A percentile compares a stretch with the other conserved stretches of the same genome.
Conservation (phyloP, 2,797 vertebrate species). For the Eleutherodactylus coqui region DNA sequence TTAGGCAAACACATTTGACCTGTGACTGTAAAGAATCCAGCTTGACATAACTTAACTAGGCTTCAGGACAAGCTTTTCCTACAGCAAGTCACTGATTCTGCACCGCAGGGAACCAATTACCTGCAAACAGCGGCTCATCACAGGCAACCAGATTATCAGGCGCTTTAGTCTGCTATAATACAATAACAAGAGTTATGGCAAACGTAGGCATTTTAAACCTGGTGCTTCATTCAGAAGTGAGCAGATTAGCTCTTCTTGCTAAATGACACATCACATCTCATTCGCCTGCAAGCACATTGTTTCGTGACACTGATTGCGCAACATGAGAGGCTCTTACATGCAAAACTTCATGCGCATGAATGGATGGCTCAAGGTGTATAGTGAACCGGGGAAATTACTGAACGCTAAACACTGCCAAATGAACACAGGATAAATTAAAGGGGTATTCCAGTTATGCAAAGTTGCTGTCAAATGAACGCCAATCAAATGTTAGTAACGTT, state of each 20-base stretch:
- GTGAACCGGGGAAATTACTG: not conserved
- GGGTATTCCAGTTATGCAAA: too few species aligned
- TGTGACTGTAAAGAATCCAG: slow-evolving; percentile 30
- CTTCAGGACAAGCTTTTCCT: slow-evolving; percentile 42
- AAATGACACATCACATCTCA: not conserved
- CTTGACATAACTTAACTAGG: slow-evolving; percentile 51
- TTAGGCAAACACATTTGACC: slow-evolving; percentile 43
- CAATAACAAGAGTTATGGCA: slow-evolving; percentile 19
- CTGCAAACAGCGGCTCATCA: slow-evolving; percentile 49
- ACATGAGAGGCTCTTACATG: not conserved
- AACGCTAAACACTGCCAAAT: not conserved
- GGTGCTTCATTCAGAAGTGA: not conserved
- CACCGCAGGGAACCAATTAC: slow-evolving; percentile 56
- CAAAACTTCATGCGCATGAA: not conserved
- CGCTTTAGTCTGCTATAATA: slow-evolving; percentile 34
- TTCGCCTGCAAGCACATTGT: slow-evolving; percentile 8
- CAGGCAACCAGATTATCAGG: slow-evolving; percentile 47
- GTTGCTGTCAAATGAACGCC: too few species aligned
- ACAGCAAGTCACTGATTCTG: slow-evolving; percentile 31
- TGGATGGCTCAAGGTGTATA: not conserved
- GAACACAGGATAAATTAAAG: not conserved
- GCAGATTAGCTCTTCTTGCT: slow-evolving; percentile 11
- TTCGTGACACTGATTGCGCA: not conserved
- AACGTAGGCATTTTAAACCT: slow-evolving; percentile 32
- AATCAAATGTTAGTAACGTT: too few species aligned